These are phyloP conservation scores for Gobiocypris rarus DNA, from an alignment of 2,113 vertebrate species.

Conservation along the genomic window DNA sequence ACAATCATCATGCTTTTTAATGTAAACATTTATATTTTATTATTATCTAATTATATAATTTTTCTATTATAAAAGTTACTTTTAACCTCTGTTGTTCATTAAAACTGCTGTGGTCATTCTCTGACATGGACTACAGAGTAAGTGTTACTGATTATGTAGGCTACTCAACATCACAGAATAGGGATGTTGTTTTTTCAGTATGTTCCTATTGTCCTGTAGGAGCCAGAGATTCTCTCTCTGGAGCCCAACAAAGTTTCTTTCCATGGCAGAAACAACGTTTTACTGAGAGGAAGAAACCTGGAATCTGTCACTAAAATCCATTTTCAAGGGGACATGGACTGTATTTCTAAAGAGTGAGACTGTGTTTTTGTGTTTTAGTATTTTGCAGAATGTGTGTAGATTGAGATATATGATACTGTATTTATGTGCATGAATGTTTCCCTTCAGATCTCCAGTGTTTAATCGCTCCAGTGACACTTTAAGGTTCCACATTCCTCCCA, in stretches of 20 bases:
- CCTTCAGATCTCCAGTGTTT: conserved; percentile 73
- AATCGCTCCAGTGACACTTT: conserved; percentile 71
- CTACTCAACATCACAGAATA: background rate
- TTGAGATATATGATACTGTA: background rate
- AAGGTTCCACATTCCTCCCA: conserved; percentile 78
- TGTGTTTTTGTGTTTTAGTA: background rate
- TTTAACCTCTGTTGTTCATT: background rate
- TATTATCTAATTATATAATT: background rate
- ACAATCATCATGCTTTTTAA: background rate
- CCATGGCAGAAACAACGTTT: conserved; percentile 82
- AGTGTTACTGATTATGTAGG: background rate
- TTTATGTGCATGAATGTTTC: conserved; percentile 4
- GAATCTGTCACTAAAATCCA: conserved; percentile 74
- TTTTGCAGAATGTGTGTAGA: background rate
- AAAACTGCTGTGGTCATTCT: background rate
- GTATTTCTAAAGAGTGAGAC: conserved; percentile 69
- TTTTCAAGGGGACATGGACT: conserved; percentile 78
- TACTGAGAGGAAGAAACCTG: conserved; percentile 84
- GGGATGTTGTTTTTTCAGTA: background rate
- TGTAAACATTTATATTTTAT: background rate
- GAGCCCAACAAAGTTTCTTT: conserved; percentile 80
- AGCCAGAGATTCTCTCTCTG: conserved; percentile 80
- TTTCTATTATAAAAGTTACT: background rate
- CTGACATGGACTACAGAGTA: background rate
- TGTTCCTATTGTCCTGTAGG: conserved; percentile 61